phyloP scores from a whole-genome alignment of 2,888 invertebrate genomes.

The Epistrophe grossulariae region DNA sequence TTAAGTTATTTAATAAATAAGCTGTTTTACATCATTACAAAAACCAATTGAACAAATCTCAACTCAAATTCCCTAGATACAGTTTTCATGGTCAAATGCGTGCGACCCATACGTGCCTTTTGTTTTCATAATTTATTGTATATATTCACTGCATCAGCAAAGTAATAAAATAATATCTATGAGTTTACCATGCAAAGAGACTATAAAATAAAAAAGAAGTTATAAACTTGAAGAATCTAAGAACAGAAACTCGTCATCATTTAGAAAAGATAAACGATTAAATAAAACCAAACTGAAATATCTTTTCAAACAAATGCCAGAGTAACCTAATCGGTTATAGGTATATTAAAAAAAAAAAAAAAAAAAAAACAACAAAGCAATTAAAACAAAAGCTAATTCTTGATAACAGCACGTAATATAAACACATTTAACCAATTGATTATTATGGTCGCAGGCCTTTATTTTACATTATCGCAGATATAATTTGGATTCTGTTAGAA shows the following conservation, averaged over 20 bases:
- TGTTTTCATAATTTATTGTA: background rate
- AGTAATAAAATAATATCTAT: background rate
- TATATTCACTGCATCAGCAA: conserved; percentile 15
- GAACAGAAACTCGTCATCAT: conserved; percentile 34
- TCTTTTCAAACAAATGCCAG: conserved; percentile 16
- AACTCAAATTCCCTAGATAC: too few species aligned
- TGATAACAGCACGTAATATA: conserved; percentile 47
- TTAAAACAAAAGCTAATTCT: conserved; percentile 36
- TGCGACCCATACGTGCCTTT: background rate
- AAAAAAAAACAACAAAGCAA: conserved; percentile 42
- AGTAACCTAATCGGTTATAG: conserved; percentile 39
- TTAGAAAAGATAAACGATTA: conserved; percentile 6
- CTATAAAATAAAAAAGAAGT: conserved; percentile 14
- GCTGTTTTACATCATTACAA: too few species aligned
- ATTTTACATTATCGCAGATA: conserved; percentile 49
- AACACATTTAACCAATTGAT: conserved; percentile 42
- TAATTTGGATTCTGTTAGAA: conserved; percentile 40
- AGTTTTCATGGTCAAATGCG: too few species aligned
- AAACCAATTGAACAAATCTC: too few species aligned
- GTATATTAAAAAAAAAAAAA: conserved; percentile 26
- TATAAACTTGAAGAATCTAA: conserved; percentile 15
- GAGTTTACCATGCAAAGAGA: background rate
- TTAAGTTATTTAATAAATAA: too few species aligned
- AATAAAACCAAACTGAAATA: conserved; percentile 3
- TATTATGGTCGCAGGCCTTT: conserved; percentile 29